Percentiles rank a stretch among this genome's conserved stretches.
These are phyloP conservation scores for Eutolmus rufibarbis DNA, from an alignment of 2,888 invertebrate genomes.

Conservation along the genomic window DNA sequence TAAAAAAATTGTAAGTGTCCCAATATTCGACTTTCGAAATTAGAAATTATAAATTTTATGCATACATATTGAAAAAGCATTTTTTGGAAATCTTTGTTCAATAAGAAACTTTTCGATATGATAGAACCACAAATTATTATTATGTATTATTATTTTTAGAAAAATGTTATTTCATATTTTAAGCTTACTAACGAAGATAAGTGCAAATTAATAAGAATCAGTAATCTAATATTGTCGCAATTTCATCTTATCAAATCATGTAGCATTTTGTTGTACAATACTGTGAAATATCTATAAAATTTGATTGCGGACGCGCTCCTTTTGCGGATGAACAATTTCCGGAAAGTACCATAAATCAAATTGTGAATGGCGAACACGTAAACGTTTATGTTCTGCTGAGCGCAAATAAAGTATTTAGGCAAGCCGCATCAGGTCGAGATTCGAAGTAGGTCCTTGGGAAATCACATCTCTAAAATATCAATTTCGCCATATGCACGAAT, in stretches of 20 bases:
- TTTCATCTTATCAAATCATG: neutral
- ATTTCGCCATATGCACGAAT: constrained; percentile 13
- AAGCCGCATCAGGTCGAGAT: neutral
- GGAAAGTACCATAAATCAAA: neutral
- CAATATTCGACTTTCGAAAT: too few relatives aligned
- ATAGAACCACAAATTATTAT: too few relatives aligned
- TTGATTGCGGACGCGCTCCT: neutral
- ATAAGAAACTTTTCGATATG: too few relatives aligned
- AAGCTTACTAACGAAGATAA: neutral
- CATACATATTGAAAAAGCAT: too few relatives aligned
- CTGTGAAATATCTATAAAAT: neutral
- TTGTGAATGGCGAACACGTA: neutral
- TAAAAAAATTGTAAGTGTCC: too few relatives aligned
- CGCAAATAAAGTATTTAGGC: neutral
- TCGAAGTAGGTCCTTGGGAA: neutral
- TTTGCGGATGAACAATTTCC: neutral
- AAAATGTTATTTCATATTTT: too few relatives aligned
- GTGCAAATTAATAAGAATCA: neutral
- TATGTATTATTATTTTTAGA: too few relatives aligned
- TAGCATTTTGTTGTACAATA: neutral
- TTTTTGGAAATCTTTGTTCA: too few relatives aligned
- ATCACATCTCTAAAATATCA: constrained; percentile 28
- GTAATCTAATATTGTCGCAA: neutral
- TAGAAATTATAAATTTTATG: too few relatives aligned
- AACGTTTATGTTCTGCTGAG: neutral